A percentile compares a stretch with the other conserved stretches of the same genome.
Evolutionary conservation across 2,113 vertebrate species (phyloP).

Genomic region (Pachyramphus minor): DNA sequence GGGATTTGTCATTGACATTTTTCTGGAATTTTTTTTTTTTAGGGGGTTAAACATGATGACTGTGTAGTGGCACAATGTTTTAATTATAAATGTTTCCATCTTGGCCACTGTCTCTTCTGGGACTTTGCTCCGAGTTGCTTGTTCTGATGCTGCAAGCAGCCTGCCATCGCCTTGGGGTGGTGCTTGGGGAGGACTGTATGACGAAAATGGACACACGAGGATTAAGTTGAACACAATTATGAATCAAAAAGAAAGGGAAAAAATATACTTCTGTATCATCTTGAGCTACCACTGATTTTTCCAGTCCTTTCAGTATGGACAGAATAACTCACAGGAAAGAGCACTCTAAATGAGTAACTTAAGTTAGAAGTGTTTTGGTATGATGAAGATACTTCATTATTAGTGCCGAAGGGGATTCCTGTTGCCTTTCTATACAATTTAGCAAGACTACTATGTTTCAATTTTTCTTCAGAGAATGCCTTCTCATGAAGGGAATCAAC

Average conservation of each 20-base stretch:
- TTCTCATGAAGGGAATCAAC: neutral
- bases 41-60: neutral
- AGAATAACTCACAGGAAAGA: neutral
- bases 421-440: neutral
- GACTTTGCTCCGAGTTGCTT: neutral
- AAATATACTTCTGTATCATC: neutral
- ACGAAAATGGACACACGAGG: neutral
- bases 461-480: neutral
- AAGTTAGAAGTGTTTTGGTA: neutral
- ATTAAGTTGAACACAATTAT: neutral
- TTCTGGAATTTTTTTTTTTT: neutral
- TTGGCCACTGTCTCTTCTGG: neutral
- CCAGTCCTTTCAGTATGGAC: neutral
- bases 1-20: neutral
- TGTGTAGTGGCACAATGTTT: neutral
- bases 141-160: neutral
- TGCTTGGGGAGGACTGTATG: neutral
- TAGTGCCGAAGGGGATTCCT: neutral
- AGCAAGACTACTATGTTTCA: neutral
- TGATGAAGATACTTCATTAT: neutral
- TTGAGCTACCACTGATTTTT: neutral
- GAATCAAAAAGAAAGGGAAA: neutral
- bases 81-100: neutral
- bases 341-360: neutral
- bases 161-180: rapidly evolving